Evolutionary conservation across 2,113 vertebrate species (phyloP), one percentile per base, ranked within the genome.

Genomic region (Brienomyrus longianalis): DNA sequence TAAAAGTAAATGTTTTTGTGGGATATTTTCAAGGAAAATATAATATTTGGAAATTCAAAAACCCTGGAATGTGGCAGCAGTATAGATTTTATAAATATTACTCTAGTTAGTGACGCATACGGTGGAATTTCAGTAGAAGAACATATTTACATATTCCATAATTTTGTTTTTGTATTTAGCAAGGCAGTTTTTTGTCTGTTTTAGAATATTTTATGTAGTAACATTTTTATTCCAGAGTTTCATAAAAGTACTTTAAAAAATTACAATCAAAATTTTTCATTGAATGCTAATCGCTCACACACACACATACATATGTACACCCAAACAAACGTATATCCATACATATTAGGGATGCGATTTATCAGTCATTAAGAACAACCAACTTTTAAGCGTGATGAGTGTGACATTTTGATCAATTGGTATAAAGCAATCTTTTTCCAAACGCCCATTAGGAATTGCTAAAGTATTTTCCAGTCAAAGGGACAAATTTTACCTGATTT

Each of bases 1-100:
- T 59, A 31, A 88, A 74, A 47, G 4, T 74, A 88, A 50, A 9
- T 39, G 52, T 89, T 83, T 89, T 3, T 59, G 51, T 56, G 9
- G 80, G 52, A 27, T 23, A 62, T 85, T 89, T 83, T 47, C 52
- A 45, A 83, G 19, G 51, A 50, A 77, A 88, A 45, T 62, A 80
- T 77, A 50, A 59, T 9, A 88, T 88, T 88, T 52, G 47, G 56
- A 21, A 59, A 88, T 66, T 70, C 62, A 74, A 74, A 74, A 87
- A 74, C 10, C 62, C 45, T 89, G 66, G 70, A 89, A 89, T 80
- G 88, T 83, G 88, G 88, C 70, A 52, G 66, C 45, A 89, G 15
- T 80, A 4, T 39, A 52, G n/a, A 77, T 83, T 83, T 47, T 48
- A 88, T 35, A 70, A 66, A 45, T 74, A 70, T 45, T 27, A 70